Percentiles rank a stretch among this genome's conserved stretches.
Conservation (phyloP, 2,888 invertebrate genomes). For the Euspilapteryx auroguttella region DNA sequence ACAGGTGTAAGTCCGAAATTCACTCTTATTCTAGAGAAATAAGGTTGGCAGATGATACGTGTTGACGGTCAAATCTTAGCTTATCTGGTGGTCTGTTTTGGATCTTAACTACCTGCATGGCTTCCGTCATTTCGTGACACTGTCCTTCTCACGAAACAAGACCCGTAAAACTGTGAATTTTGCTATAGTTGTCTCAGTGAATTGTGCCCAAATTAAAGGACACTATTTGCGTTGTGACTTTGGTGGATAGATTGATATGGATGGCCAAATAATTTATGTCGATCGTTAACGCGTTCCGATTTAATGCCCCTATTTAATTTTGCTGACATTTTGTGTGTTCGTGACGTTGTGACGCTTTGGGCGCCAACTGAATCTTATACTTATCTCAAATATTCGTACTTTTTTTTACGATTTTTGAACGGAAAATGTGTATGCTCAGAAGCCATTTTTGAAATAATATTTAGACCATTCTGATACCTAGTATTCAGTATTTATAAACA, state of each 20-base stretch:
- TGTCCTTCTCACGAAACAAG: no score
- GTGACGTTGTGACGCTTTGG: conserved; percentile 45
- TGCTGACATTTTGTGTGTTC: conserved; percentile 40
- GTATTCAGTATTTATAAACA: no score
- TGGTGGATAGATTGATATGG: conserved; percentile 46
- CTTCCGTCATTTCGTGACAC: conserved; percentile 46
- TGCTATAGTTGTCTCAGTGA: no score
- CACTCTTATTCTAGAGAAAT: neutral
- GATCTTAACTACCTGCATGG: conserved; percentile 59
- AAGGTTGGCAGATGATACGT: neutral
- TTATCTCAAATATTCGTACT: neutral
- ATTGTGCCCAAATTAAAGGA: no score
- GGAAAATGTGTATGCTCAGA: no score
- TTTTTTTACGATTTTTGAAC: no score
- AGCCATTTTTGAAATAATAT: no score
- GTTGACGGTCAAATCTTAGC: conserved; percentile 8
- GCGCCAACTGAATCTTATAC: conserved; percentile 24
- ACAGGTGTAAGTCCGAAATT: neutral
- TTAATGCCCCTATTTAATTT: conserved; percentile 48
- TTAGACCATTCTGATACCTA: no score
- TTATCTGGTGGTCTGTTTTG: conserved; percentile 52
- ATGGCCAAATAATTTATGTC: conserved; percentile 55
- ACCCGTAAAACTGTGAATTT: no score
- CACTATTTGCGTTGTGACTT: no score
- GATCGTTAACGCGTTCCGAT: conserved; percentile 40